phyloP scores from a whole-genome alignment of 2,113 vertebrate genomes.

The Gymnarchus niloticus region DNA sequence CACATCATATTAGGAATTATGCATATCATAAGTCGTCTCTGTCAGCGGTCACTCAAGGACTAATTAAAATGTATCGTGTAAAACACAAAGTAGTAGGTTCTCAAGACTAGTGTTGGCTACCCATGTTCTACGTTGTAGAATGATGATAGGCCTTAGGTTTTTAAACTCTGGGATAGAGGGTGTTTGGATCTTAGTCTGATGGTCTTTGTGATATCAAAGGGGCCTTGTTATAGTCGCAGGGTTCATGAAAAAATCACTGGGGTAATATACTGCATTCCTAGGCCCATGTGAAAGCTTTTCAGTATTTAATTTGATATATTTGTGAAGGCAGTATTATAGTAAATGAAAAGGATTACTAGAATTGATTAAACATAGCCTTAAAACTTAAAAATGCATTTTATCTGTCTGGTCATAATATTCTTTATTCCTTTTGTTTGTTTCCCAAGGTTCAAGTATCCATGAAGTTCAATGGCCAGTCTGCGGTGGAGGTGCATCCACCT shows the following conservation, averaged over 20 bases:
- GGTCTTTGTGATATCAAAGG: background rate
- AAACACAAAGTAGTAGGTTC: no score
- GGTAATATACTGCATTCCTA: background rate
- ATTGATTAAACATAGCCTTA: background rate
- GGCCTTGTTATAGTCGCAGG: background rate
- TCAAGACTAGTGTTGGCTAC: background rate
- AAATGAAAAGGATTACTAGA: background rate
- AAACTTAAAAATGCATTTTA: background rate
- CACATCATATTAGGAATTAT: background rate
- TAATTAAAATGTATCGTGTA: no score
- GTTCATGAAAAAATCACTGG: background rate
- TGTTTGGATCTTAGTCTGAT: background rate
- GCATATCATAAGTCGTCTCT: background rate
- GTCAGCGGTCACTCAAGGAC: no score
- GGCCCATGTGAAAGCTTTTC: background rate
- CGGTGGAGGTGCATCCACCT: constrained; percentile 82
- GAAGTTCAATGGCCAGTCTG: constrained; percentile 87
- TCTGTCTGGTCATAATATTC: background rate
- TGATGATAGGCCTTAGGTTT: background rate
- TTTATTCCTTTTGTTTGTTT: background rate
- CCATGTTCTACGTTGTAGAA: background rate
- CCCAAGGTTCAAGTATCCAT: constrained; percentile 93
- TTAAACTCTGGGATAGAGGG: background rate
- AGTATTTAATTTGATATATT: background rate
- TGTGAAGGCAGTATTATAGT: background rate